Percentiles rank a stretch among this genome's conserved stretches.
These are phyloP conservation scores for Zygothrica quintamaculata DNA, from an alignment of 2,888 invertebrate species.

Conservation along the genomic window DNA sequence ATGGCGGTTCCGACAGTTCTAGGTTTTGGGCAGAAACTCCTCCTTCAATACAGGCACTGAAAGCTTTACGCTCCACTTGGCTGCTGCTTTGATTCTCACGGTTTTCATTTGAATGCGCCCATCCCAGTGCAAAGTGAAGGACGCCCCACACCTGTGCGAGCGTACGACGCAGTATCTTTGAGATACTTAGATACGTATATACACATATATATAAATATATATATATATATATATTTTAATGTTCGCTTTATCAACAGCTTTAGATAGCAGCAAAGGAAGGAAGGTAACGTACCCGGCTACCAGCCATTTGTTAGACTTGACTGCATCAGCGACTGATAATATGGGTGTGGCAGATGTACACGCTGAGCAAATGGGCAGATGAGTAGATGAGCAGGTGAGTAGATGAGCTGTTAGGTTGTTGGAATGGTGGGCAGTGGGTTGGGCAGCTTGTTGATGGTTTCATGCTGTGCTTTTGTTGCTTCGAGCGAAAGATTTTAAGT, in stretches of 20 bases:
- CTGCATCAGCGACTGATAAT: slow-evolving; percentile 44
- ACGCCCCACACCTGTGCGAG: slow-evolving; percentile 47
- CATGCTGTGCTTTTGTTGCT: slow-evolving; percentile 67
- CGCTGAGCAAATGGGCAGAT: slow-evolving; percentile 8
- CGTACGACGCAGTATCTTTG: slow-evolving; percentile 49
- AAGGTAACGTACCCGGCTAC: slow-evolving; percentile 18
- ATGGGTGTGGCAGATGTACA: slow-evolving; percentile 34
- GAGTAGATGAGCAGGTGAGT: slow-evolving; percentile 13
- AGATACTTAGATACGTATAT: slow-evolving; percentile 74
- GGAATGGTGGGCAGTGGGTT: slow-evolving; percentile 6
- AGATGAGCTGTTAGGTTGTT: slow-evolving; percentile 2
- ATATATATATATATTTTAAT: slow-evolving; percentile 69
- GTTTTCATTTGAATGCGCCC: slow-evolving; percentile 75
- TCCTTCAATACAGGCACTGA: slow-evolving; percentile 62
- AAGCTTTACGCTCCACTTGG: slow-evolving; percentile 74
- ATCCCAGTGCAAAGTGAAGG: slow-evolving; percentile 33
- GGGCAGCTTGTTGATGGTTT: slow-evolving; percentile 43
- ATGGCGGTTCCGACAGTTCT: slow-evolving; percentile 46
- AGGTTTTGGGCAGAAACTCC: slow-evolving; percentile 46
- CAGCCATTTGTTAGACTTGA: slow-evolving; percentile 62
- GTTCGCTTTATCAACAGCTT: slow-evolving; percentile 77
- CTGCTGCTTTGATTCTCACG: slow-evolving; percentile 77
- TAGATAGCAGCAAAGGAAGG: slow-evolving; percentile 51
- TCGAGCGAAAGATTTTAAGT: slow-evolving; percentile 57
- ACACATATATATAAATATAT: slow-evolving; percentile 75